These are phyloP conservation scores for Zygothrica quintamaculata DNA, from an alignment of 2,888 invertebrate species.

Conservation along the genomic window DNA sequence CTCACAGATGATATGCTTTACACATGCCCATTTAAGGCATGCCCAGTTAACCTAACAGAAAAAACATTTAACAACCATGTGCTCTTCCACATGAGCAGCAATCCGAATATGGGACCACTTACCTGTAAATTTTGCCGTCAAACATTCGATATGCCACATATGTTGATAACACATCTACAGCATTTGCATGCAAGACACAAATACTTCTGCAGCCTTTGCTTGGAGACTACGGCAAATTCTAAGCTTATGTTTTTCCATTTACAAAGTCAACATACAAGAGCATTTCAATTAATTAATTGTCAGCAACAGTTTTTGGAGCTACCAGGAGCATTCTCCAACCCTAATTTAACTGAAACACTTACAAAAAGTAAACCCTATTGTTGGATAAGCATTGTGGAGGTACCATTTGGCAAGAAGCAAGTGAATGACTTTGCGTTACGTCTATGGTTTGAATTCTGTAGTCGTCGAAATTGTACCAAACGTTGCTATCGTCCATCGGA, in stretches of 20 bases:
- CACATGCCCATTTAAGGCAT: constrained; percentile 68
- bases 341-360: too few relatives aligned
- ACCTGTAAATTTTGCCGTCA: constrained; percentile 68
- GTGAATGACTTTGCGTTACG: constrained; percentile 45
- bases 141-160: constrained; percentile 45
- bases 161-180: constrained; percentile 87
- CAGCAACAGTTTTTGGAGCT: constrained; percentile 29
- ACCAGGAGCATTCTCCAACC: not conserved
- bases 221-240: constrained; percentile 78
- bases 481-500: constrained; percentile 87
- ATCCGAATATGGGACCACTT: constrained; percentile 38
- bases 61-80: constrained; percentile 69
- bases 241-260: constrained; percentile 85
- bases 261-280: constrained; percentile 85
- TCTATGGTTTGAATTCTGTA: constrained; percentile 65
- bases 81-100: constrained; percentile 59
- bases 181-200: constrained; percentile 86
- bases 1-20: constrained; percentile 67
- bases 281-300: constrained; percentile 42
- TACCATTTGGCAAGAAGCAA: constrained; percentile 73
- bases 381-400: constrained; percentile 48
- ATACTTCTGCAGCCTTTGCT: constrained; percentile 87
- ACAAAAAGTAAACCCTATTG: too few relatives aligned
- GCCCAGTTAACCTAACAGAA: constrained; percentile 58
- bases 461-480: constrained; percentile 62